phyloP scores from a whole-genome alignment of 2,888 invertebrate genomes.

The Trissoscelio sp. region DNA sequence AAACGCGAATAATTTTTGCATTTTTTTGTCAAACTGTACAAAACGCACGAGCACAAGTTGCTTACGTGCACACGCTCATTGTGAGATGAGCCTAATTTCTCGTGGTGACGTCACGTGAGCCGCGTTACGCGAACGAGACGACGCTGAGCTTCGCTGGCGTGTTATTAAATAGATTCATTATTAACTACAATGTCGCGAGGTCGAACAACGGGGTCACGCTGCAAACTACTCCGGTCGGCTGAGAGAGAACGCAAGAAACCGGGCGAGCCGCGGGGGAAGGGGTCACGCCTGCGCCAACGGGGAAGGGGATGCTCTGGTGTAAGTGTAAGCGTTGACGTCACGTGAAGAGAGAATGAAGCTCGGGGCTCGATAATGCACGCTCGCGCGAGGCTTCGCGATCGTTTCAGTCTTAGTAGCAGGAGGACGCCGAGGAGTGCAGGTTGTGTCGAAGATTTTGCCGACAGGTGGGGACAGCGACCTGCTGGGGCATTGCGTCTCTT shows the following conservation, averaged over 20 bases:
- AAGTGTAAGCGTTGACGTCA: conserved; percentile 55
- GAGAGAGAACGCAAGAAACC: not conserved
- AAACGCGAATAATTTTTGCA: no score
- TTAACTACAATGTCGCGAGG: conserved; percentile 64
- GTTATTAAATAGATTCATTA: conserved; percentile 65
- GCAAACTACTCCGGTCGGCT: conserved; percentile 42
- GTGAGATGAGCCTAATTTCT: no score
- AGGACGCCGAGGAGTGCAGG: conserved; percentile 18
- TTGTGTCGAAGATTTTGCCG: conserved; percentile 18
- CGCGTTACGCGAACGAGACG: conserved; percentile 38
- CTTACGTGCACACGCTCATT: no score
- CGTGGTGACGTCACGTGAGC: conserved; percentile 47
- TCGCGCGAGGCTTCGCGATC: conserved; percentile 44
- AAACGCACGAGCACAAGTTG: no score
- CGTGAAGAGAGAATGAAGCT: conserved; percentile 46
- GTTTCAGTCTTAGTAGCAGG: conserved; percentile 49
- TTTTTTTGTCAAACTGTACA: no score
- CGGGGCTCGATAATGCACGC: conserved; percentile 48
- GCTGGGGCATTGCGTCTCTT: no score
- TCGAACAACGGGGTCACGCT: conserved; percentile 63
- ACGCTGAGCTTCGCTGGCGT: conserved; percentile 41
- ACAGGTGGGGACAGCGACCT: conserved; percentile 25
- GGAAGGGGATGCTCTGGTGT: conserved; percentile 14
- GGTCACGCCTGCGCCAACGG: conserved; percentile 39
- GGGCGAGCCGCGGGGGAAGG: conserved; percentile 4